Percentiles rank a stretch among this genome's conserved stretches.
These are phyloP conservation scores for Spodoptera picta DNA, from an alignment of 2,888 invertebrate genomes.

Conservation along the genomic window DNA sequence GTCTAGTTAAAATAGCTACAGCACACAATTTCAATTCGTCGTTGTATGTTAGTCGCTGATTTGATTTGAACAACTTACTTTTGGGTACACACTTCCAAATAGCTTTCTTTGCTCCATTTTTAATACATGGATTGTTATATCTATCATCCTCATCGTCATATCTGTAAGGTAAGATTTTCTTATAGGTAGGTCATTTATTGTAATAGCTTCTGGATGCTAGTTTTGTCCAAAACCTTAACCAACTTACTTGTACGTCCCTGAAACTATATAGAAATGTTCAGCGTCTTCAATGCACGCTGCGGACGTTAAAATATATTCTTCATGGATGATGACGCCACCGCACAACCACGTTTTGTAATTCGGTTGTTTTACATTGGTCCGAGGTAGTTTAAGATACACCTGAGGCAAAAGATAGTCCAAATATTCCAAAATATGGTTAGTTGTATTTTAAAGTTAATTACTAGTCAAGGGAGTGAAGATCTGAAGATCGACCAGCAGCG, in stretches of 20 bases:
- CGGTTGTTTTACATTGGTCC: conserved; percentile 68
- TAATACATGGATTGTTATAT: conserved; percentile 77
- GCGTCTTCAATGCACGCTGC: conserved; percentile 76
- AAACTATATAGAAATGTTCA: conserved; percentile 69
- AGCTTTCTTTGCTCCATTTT: conserved; percentile 82
- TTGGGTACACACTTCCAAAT: conserved; percentile 84
- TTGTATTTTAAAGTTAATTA: no score
- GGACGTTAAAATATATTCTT: conserved; percentile 73
- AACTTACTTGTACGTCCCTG: conserved; percentile 67
- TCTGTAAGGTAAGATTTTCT: conserved; percentile 55
- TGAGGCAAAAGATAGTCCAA: conserved; percentile 31
- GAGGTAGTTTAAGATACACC: conserved; percentile 77
- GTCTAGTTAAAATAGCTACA: no score
- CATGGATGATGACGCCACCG: conserved; percentile 72
- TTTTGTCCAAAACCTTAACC: no score
- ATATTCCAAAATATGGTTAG: no score
- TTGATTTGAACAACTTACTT: conserved; percentile 65
- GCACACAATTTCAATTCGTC: no score
- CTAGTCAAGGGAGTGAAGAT: no score
- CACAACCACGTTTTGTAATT: conserved; percentile 73
- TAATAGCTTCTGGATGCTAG: no score
- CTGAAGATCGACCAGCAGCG: no score
- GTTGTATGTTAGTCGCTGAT: no score
- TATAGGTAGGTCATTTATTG: no score
- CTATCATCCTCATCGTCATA: conserved; percentile 78